Conservation (phyloP, 2,888 invertebrate genomes). For the Drosophila dives region DNA sequence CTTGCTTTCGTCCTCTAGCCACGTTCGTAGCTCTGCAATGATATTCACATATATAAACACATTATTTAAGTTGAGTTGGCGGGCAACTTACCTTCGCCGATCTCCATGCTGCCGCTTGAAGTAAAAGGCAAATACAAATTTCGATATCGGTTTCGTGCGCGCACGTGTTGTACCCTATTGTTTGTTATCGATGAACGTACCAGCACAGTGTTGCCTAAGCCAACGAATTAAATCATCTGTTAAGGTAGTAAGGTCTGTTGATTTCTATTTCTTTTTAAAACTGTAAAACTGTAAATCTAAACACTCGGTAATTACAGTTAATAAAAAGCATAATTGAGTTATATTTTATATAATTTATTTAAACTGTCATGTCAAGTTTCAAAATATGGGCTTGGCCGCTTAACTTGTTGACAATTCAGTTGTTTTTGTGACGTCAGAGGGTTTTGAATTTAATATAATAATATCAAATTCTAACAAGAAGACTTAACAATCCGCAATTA, state of each 20-base stretch:
- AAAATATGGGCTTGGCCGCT: neutral
- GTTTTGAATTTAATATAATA: neutral
- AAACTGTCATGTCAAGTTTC: neutral
- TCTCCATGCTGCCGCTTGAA: conserved; percentile 48
- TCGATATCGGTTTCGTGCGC: conserved; percentile 33
- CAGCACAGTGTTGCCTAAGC: conserved; percentile 5
- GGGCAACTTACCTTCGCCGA: conserved; percentile 56
- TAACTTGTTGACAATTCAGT: neutral
- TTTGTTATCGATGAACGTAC: conserved; percentile 31
- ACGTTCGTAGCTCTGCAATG: conserved; percentile 78
- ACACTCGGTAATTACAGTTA: neutral
- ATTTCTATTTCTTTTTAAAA: neutral
- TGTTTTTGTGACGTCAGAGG: neutral
- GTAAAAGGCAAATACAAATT: conserved; percentile 24
- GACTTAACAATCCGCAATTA: neutral
- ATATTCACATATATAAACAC: neutral
- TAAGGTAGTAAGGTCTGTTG: neutral
- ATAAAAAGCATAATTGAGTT: neutral
- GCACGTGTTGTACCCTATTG: conserved; percentile 58
- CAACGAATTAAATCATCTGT: neutral
- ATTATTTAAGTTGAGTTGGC: neutral
- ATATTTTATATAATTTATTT: neutral
- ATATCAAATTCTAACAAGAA: neutral
- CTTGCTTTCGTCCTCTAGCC: conserved; percentile 79
- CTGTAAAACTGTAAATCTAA: neutral